Base-by-base conservation (phyloP, 2,797 vertebrate species). In the Neostethus bicornis region DNA sequence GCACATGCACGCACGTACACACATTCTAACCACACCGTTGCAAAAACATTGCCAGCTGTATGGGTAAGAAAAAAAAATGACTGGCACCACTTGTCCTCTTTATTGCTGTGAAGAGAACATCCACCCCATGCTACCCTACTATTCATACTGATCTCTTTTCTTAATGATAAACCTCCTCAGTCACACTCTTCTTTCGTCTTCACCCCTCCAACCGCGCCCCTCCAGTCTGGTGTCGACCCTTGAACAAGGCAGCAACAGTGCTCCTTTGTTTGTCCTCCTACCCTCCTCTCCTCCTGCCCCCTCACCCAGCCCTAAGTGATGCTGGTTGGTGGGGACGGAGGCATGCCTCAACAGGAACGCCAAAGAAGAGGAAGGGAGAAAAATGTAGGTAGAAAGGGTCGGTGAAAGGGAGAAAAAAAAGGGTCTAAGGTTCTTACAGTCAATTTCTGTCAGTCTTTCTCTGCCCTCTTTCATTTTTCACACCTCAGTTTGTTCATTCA, bases 291-390 rank as follows among this genome's bases (percentile, higher is more conserved):
- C 49, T 51, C 21, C 77, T 71, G 66, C 78, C 79, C 84, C 75
- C 80, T 74, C 74, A 71, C 70, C 79, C 90, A 91, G 69, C 80
- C 74, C 77, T 39, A 69, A 70, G 74, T 59, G 78, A 75, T 71
- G 79, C 70, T 80, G 82, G 59, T 89, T 78, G 70, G 90, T 77
- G 90, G 84, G 89, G 89, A 93, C 79, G 77, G 83, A 92, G 90
- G 88, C 94, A 89, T 92, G 93, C 91, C 93, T 94, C 88, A 81
- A 93, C 93, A 94, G 86, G 92, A 91, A 88, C 89, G 75, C 74
- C 34, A 73, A 74, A 85, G 88, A 80, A 90, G 70, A 75, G 47
- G 75, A 71, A 68, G 66, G 53, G 72, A 70, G 71, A 61, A 60
- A 49, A 53, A 16, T 11, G 47, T 43, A 46, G 43, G 61, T 17